Evolutionary conservation across 2,113 vertebrate species (phyloP), one percentile per base, ranked within the genome.

Genomic region (Galemys pyrenaicus): DNA sequence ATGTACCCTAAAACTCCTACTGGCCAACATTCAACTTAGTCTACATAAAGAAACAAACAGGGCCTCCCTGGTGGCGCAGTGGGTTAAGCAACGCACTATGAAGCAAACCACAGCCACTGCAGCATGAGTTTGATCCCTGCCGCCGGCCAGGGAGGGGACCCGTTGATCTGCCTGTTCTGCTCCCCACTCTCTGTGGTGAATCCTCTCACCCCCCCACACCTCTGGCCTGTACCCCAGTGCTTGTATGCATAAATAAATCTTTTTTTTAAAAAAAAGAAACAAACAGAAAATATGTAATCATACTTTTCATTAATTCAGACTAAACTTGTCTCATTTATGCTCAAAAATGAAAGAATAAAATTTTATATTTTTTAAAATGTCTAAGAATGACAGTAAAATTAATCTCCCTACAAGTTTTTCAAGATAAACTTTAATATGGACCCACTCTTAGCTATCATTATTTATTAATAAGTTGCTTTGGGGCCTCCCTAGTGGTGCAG

Each of bases 401-500:
- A 89, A 84, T 49, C 28, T 49, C 65, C 83, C 49, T 86, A 64
- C 4, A 92, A 44, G 5, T 41, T 86, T 65, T 60, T 58, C 74
- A 68, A 92, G 30, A 82, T 64, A 79, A n/a, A 2, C 58, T 93
- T 93, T 83, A 82, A 65, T 51, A 65, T 56, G 15, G n/a, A 77
- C 5, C 51, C 26, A 58, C 35, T 56, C 30, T 71, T 73, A 44
- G 13, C 84, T 85, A 46, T 46, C 32, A 56, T 74, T 78, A 56
- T 74, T 78, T 95, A 62, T 87, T 6, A 89, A 82, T 86, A 70
- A 91, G 78, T 30, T 78, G 62, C 54, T 91, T 84, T 90, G 26
- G n/a, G n/a, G n/a, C n/a, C n/a, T n/a, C n/a, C n/a, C n/a, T n/a
- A n/a, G n/a, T n/a, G n/a, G n/a, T n/a, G n/a, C n/a, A n/a, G n/a